A percentile compares a stretch with the other conserved stretches of the same genome.
Conservation (phyloP, 2,797 vertebrate species). For the Poecile montanus region DNA sequence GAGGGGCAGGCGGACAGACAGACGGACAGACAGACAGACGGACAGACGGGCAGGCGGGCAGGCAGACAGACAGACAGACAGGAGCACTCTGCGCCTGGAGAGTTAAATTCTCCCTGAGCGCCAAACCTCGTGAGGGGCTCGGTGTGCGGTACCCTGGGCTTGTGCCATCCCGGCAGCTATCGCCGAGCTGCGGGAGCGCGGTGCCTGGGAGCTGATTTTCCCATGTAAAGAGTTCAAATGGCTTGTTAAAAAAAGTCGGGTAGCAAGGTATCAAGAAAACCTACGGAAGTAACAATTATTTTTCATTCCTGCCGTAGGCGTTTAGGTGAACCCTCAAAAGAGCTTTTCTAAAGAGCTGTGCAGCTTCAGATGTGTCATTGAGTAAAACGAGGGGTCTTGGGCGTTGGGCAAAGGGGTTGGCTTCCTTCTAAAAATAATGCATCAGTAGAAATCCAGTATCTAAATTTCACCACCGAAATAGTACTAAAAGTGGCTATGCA, state of each 20-base stretch:
- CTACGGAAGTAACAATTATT: neutral
- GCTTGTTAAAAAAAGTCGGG: neutral
- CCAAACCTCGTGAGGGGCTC: neutral
- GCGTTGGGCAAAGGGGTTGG: accelerated
- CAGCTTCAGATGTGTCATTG: too few relatives aligned
- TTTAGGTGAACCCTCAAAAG: neutral
- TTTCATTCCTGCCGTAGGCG: neutral
- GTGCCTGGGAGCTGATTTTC: neutral
- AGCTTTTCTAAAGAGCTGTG: neutral
- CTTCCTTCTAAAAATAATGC: neutral
- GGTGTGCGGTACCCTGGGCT: accelerated
- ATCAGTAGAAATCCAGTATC: accelerated
- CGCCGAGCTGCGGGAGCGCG: neutral
- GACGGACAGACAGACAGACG: neutral
- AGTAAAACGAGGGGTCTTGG: neutral
- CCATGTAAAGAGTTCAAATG: accelerated
- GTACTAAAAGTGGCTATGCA: accelerated
- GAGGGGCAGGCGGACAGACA: too few relatives aligned
- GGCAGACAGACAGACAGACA: accelerated
- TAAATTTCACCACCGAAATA: neutral
- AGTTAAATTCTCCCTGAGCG: neutral
- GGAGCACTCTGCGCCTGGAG: neutral
- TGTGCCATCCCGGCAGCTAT: neutral
- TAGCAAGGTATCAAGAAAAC: neutral
- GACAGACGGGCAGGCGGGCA: too few relatives aligned